phyloP scores from a whole-genome alignment of 1,140 invertebrate genomes.

The Zaprionus ornatus region DNA sequence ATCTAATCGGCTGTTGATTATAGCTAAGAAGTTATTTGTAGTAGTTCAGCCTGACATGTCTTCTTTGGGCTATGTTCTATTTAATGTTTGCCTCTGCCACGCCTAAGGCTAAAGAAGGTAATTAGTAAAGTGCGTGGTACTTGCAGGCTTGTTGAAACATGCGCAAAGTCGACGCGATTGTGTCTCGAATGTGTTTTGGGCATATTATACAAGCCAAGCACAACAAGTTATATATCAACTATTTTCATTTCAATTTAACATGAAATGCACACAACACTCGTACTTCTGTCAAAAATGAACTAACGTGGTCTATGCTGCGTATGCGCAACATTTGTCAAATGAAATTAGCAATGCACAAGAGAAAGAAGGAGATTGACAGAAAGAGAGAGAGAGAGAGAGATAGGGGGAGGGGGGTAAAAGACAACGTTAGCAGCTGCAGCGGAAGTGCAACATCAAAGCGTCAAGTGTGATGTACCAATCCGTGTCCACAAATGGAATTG shows the following conservation, averaged over 20 bases:
- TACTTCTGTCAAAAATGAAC: background rate
- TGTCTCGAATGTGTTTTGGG: background rate
- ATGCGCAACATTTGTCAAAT: conserved; percentile 49
- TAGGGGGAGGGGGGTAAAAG: background rate
- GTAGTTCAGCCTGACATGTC: too few relatives aligned
- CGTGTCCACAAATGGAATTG: conserved; percentile 50
- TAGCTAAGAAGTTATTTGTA: too few relatives aligned
- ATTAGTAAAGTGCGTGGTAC: background rate
- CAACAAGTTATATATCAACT: too few relatives aligned
- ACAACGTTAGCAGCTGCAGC: conserved; percentile 8
- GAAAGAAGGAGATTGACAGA: background rate
- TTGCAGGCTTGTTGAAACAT: background rate
- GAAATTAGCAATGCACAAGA: conserved; percentile 45
- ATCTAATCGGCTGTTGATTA: too few relatives aligned
- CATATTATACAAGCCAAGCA: too few relatives aligned
- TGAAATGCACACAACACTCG: background rate
- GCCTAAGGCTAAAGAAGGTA: background rate
- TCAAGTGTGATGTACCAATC: conserved; percentile 22
- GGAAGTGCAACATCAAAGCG: conserved; percentile 30
- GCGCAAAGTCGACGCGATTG: background rate
- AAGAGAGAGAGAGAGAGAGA: background rate
- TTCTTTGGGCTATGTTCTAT: background rate
- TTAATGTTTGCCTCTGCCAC: background rate
- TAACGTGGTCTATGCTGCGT: conserved; percentile 29
- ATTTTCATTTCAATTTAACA: background rate